Evolutionary conservation across 2,113 vertebrate species (phyloP).

Genomic region (Xiphophorus couchianus): DNA sequence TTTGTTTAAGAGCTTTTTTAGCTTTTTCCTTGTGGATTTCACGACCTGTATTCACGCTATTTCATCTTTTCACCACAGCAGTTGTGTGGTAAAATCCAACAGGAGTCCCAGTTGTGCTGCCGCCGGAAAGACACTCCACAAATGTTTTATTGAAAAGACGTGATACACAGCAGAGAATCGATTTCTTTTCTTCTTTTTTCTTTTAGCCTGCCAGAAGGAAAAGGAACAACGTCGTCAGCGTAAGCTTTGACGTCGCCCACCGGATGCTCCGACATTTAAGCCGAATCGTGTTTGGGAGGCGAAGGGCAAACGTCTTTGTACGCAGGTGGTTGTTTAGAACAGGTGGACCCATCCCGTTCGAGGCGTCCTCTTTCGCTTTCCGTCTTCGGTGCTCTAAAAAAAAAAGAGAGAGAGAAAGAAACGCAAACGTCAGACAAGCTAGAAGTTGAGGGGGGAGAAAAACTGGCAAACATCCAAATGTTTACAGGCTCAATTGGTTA

Average conservation of each 20-base stretch:
- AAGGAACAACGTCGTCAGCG: background rate
- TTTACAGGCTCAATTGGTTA: constrained; percentile 34
- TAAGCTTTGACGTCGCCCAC: background rate
- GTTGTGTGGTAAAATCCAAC: constrained; percentile 7
- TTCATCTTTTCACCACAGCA: constrained; percentile 33
- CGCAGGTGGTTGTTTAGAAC: constrained; percentile 59
- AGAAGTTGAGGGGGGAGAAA: constrained; percentile 2
- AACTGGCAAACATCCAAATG: constrained; percentile 45
- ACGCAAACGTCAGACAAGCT: background rate
- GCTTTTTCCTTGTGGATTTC: constrained; percentile 38
- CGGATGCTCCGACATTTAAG: constrained; percentile 2
- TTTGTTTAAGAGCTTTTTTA: constrained; percentile 33
- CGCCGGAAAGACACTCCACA: background rate
- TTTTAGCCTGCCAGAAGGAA: background rate
- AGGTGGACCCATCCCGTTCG: background rate
- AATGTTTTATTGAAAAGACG: background rate
- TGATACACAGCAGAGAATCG: background rate
- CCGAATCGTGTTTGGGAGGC: background rate
- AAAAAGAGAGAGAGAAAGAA: too few relatives aligned
- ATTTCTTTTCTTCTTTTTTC: background rate
- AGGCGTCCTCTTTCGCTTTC: background rate
- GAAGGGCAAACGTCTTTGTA: constrained; percentile 65
- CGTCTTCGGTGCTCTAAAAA: constrained; percentile 10
- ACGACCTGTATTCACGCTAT: constrained; percentile 53
- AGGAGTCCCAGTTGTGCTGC: background rate